These are phyloP conservation scores for Campopleginae sp. DNA, from an alignment of 2,888 invertebrate species.

Conservation along the genomic window DNA sequence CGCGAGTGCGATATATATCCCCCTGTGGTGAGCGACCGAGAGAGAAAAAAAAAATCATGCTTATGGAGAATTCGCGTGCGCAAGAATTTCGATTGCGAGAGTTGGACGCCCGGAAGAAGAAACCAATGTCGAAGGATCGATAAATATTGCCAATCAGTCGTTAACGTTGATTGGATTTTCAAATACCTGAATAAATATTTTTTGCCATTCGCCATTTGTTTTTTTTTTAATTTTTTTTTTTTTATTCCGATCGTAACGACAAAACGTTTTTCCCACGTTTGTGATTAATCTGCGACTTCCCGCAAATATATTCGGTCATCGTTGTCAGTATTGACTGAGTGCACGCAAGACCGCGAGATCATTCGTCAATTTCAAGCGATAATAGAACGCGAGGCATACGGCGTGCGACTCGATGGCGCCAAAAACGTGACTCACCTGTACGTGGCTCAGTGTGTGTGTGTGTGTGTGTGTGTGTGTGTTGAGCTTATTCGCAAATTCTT, in stretches of 20 bases:
- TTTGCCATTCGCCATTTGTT: neutral
- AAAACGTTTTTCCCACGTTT: neutral
- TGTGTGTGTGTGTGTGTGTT: conserved; percentile 8
- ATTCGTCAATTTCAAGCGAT: conserved; percentile 40
- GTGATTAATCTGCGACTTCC: neutral
- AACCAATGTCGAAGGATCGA: neutral
- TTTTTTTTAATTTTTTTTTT: neutral
- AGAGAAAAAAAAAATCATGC: conserved; percentile 19
- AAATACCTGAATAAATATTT: neutral
- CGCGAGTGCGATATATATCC: conserved; percentile 46
- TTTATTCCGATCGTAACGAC: neutral
- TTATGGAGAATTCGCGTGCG: conserved; percentile 25
- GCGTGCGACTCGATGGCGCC: conserved; percentile 55
- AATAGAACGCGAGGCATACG: conserved; percentile 42
- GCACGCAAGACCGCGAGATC: conserved; percentile 29
- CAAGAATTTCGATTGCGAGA: conserved; percentile 21
- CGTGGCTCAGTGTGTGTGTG: neutral
- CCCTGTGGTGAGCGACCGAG: neutral
- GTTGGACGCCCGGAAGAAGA: neutral
- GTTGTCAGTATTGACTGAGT: conserved; percentile 7
- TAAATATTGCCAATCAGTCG: neutral
- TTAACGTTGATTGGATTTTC: neutral
- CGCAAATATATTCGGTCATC: neutral
- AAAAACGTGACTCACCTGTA: conserved; percentile 58
- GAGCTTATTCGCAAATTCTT: conserved; percentile 45